Base-by-base conservation (phyloP, 2,113 vertebrate genomes). In the Ciconia stormi region DNA sequence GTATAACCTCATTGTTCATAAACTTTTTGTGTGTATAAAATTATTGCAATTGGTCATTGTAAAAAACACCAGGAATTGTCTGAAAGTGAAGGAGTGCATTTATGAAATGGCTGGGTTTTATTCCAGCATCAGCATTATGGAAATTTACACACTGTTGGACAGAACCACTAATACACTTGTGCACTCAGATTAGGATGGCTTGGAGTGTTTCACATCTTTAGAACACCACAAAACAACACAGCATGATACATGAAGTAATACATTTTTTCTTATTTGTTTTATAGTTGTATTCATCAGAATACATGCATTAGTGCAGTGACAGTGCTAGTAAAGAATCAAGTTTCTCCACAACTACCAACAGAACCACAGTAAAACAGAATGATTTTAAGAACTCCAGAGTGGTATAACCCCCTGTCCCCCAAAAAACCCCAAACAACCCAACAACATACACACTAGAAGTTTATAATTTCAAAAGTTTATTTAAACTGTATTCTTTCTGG, bases 401-500 rank as follows among this genome's bases (percentile, higher is more conserved):
- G 8, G 11, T 87, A 49, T 38, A 67, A 26, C 4, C 6, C 13
- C 12, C 6, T 9, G 8, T 38, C 10, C 2, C 7, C 3, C 2
- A 27, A 32, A 55, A 58, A 13, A 17, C 7, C 20, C 9, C 4
- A 55, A 49, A 12, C 13, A 36, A 7, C 9, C 17, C 21, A 40
- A 65, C 15, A 50, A 74, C 76, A 62, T 8, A 16, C 42, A 58
- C 7, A 34, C 10, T 52, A 36, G 13, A 67, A 87, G 22, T 56
- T 80, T 71, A 34, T 58, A 13, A 46, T 71, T 92, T 65, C 13
- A 77, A 49, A 73, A 49, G 7, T 47, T 69, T 61, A 2, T 77
- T 93, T 69, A 63, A 84, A 23, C 10, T 55, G 3, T 62, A 2
- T 91, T 82, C 6, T 74, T 76, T 58, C 25, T 63, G 34, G 8